Evolutionary conservation across 2,888 invertebrate species (phyloP).

Genomic region (Drosophila mettleri): DNA sequence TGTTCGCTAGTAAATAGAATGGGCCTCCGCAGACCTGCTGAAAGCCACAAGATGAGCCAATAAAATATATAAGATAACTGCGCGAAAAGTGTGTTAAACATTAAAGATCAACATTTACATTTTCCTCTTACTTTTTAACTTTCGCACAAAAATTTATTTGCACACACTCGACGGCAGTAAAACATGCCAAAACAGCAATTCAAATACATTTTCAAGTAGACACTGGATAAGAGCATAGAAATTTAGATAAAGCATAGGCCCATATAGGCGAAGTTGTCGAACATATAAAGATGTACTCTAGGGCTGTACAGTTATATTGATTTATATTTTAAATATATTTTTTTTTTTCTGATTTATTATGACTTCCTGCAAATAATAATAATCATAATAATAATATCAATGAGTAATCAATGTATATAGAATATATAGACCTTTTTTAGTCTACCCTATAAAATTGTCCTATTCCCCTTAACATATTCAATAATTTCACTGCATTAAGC

Average conservation of each 20-base stretch:
- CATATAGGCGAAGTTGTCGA: no score
- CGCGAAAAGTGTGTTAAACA: constrained; percentile 55
- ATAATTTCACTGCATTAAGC: background rate
- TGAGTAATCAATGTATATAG: no score
- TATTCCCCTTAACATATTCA: no score
- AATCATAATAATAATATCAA: no score
- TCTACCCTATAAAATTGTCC: no score
- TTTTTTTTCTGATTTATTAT: no score
- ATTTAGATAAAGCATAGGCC: background rate
- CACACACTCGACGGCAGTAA: constrained; percentile 14
- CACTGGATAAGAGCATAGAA: background rate
- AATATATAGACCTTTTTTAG: no score
- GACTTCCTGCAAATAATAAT: no score
- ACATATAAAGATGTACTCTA: no score
- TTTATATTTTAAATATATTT: no score
- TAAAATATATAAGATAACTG: constrained; percentile 52
- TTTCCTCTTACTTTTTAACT: constrained; percentile 1
- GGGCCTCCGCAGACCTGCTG: constrained; percentile 54
- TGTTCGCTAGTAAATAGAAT: constrained; percentile 71
- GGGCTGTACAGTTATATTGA: no score
- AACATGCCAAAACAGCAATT: background rate
- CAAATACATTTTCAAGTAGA: background rate
- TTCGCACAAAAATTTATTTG: constrained; percentile 13
- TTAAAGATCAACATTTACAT: constrained; percentile 33
- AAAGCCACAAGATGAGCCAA: constrained; percentile 75